A percentile compares a stretch with the other conserved stretches of the same genome.
phyloP scores from a whole-genome alignment of 2,888 invertebrate species.

The Lymantria monacha region DNA sequence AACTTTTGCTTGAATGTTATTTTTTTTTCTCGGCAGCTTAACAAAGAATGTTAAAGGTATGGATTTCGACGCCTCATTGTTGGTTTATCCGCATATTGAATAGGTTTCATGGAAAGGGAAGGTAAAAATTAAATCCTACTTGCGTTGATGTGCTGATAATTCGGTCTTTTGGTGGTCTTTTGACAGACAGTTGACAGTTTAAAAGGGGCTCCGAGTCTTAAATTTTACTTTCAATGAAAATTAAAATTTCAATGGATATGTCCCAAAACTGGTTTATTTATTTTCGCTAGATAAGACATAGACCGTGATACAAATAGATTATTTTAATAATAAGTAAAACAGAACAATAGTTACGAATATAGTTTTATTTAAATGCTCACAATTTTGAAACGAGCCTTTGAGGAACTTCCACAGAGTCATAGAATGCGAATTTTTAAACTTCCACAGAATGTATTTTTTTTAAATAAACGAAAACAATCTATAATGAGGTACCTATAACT shows the following conservation, averaged over 20 bases:
- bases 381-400: no score
- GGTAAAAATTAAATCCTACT: conserved; percentile 48
- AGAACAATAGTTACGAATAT: no score
- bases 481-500: no score
- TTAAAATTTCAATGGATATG: conserved; percentile 23
- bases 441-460: no score
- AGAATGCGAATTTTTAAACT: no score
- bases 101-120: conserved; percentile 72
- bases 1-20: conserved; percentile 63
- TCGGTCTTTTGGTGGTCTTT: conserved; percentile 65
- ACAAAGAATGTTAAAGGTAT: conserved; percentile 53
- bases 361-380: no score
- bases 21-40: conserved; percentile 52
- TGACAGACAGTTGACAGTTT: conserved; percentile 65
- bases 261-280: conserved; percentile 20
- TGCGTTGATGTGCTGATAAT: conserved; percentile 59
- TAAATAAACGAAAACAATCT: no score
- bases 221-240: conserved; percentile 61
- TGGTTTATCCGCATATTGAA: conserved; percentile 63
- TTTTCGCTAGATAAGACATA: conserved; percentile 9
- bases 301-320: conserved; percentile 31
- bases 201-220: conserved; percentile 43
- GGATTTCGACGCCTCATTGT: conserved; percentile 79
- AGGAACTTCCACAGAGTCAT: no score
- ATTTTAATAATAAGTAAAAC: no score